phyloP scores from a whole-genome alignment of 2,113 vertebrate species.

The human region GRCh38 chrX:7677501-7678000 shows the following conservation, averaged over 20 bases:
- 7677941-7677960: too few relatives aligned
- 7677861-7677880: not conserved
- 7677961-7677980: too few relatives aligned
- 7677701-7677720: rapidly evolving
- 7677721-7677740: not conserved
- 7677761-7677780: not conserved
- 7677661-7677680: not conserved
- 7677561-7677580: not conserved
- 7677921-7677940: too few relatives aligned
- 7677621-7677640: not conserved
- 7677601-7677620: too few relatives aligned
- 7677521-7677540: not conserved
- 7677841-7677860: too few relatives aligned
- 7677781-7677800: not conserved
- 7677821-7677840: not conserved
- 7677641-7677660: not conserved
- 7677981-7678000: too few relatives aligned
- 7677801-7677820: too few relatives aligned
- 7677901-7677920: not conserved
- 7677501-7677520: not conserved
- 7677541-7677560: not conserved
- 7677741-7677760: not conserved
- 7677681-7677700: not conserved
- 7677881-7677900: too few relatives aligned
- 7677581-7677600: rapidly evolving